phyloP scores from a whole-genome alignment of 2,888 invertebrate genomes.

The Caenorhabditis afra region DNA sequence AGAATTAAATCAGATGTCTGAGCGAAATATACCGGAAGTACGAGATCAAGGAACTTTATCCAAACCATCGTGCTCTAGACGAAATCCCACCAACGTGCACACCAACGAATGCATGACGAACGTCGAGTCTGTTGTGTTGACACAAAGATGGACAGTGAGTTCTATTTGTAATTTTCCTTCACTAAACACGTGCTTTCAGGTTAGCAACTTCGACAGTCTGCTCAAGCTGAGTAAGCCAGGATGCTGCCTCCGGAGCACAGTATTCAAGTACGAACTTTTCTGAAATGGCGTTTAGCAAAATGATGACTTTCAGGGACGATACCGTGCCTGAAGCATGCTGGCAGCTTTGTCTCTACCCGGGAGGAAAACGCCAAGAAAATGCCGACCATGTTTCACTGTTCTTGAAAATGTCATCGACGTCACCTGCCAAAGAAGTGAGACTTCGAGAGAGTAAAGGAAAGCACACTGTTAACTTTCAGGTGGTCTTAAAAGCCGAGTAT shows the following conservation, averaged over 20 bases:
- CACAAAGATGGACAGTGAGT: slow-evolving; percentile 79
- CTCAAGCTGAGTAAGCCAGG: slow-evolving; percentile 79
- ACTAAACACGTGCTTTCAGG: slow-evolving; percentile 59
- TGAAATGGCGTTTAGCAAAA: background rate
- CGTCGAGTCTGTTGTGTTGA: slow-evolving; percentile 76
- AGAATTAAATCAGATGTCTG: slow-evolving; percentile 54
- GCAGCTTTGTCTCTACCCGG: slow-evolving; percentile 80
- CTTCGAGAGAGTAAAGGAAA: no score
- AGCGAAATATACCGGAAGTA: slow-evolving; percentile 41
- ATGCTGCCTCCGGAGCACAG: slow-evolving; percentile 78
- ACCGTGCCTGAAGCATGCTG: slow-evolving; percentile 78
- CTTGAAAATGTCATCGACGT: slow-evolving; percentile 80
- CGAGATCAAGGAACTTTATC: no score
- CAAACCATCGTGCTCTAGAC: slow-evolving; percentile 42
- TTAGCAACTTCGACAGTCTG: slow-evolving; percentile 77
- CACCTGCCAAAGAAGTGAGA: slow-evolving; percentile 74
- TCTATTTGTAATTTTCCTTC: slow-evolving; percentile 9
- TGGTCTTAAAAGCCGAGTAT: slow-evolving; percentile 80
- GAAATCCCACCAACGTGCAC: slow-evolving; percentile 36
- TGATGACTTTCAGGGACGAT: slow-evolving; percentile 64
- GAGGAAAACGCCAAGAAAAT: slow-evolving; percentile 80
- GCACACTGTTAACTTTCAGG: slow-evolving; percentile 58
- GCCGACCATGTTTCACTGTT: slow-evolving; percentile 79
- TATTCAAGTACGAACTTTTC: slow-evolving; percentile 67
- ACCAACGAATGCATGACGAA: slow-evolving; percentile 76